Conservation (phyloP, 2,113 vertebrate species). For the Nerophis ophidion region DNA sequence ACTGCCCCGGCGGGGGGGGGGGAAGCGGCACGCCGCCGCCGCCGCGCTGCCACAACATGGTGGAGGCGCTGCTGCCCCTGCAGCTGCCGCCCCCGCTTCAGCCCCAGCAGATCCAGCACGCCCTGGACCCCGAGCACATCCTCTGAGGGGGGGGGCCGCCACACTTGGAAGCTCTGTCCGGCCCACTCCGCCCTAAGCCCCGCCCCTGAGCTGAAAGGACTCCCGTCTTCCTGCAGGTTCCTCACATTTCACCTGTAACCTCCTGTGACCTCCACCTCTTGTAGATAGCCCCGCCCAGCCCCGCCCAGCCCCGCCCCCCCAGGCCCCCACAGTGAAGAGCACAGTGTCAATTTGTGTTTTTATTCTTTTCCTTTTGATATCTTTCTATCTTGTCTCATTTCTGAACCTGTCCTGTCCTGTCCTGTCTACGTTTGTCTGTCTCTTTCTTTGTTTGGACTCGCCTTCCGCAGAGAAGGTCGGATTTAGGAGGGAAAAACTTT, state of each 20-base stretch:
- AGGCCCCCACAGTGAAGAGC: not conserved
- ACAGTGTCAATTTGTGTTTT: not conserved
- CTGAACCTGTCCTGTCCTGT: not conserved
- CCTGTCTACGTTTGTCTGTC: not conserved
- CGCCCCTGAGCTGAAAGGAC: too few species aligned
- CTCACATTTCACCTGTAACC: not conserved
- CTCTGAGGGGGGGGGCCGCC: constrained; percentile 52
- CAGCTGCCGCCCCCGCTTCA: constrained; percentile 93
- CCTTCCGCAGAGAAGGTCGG: too few species aligned
- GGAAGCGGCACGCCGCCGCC: constrained; percentile 64
- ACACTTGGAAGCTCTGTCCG: too few species aligned
- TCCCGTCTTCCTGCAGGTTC: not conserved
- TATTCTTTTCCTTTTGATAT: constrained; percentile 5
- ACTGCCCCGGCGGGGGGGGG: constrained; percentile 75
- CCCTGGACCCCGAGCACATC: constrained; percentile 84
- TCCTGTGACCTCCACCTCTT: not conserved
- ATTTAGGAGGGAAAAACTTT: not conserved
- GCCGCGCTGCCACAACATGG: constrained; percentile 81
- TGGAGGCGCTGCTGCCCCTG: constrained; percentile 88
- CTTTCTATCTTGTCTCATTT: not conserved
- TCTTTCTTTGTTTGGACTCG: too few species aligned
- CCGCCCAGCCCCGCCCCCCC: too few species aligned
- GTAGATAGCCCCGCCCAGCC: not conserved
- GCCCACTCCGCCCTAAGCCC: too few species aligned
- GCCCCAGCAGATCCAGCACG: constrained; percentile 90